Evolutionary conservation across 2,113 vertebrate species (phyloP).

Genomic region (Phodopus roborovskii): DNA sequence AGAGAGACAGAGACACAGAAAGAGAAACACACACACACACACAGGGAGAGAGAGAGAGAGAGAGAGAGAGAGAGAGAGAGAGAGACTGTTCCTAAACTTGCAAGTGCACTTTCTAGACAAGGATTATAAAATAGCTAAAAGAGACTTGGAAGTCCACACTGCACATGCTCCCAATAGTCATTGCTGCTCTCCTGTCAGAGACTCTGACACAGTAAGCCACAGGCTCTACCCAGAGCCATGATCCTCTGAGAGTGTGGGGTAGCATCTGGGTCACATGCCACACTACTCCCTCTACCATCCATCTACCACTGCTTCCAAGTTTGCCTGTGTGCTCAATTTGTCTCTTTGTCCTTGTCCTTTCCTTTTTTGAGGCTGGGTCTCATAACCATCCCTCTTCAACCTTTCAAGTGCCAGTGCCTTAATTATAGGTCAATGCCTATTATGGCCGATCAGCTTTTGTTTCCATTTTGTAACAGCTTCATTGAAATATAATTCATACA

Average conservation of each 20-base stretch:
- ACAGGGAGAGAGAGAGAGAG: neutral
- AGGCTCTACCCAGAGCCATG: neutral
- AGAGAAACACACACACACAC: too few relatives aligned
- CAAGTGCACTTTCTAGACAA: neutral
- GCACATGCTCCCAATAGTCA: neutral
- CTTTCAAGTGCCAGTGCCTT: neutral
- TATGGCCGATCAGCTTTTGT: too few relatives aligned
- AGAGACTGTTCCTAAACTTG: neutral
- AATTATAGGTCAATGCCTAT: neutral
- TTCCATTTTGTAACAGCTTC: neutral
- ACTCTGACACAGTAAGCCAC: neutral
- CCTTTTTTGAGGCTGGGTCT: too few relatives aligned
- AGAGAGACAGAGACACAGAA: too few relatives aligned
- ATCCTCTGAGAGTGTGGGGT: neutral
- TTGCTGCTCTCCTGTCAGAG: neutral
- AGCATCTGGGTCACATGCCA: neutral
- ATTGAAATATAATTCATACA: slow-evolving; percentile 1
- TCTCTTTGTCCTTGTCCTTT: neutral
- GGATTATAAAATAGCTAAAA: slow-evolving; percentile 12
- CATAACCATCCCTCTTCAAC: neutral
- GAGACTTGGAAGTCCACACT: neutral
- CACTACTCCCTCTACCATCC: neutral
- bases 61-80: neutral
- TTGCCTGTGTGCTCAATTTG: neutral
- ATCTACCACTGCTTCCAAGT: neutral